Percentiles rank a stretch among this genome's conserved stretches.
Conservation (phyloP, 2,888 invertebrate genomes). For the Phortica magna region DNA sequence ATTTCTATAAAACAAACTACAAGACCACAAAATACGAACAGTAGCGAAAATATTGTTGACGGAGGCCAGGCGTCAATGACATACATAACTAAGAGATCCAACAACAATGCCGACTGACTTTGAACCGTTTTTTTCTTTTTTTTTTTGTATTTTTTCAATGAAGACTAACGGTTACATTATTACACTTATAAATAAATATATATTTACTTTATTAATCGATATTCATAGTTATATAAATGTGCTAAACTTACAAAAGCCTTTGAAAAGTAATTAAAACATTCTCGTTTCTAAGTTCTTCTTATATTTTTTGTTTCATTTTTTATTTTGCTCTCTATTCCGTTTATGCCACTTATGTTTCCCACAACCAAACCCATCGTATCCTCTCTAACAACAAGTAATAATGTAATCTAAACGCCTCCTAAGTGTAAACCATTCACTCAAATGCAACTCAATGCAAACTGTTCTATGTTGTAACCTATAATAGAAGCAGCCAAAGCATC, state of each 20-base stretch:
- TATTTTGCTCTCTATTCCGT: background rate
- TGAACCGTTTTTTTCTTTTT: too few relatives aligned
- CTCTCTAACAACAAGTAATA: background rate
- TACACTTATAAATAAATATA: slow-evolving; percentile 4
- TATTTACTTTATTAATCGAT: slow-evolving; percentile 4
- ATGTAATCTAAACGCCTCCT: slow-evolving; percentile 4
- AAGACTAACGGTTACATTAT: background rate
- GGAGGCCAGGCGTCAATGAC: background rate
- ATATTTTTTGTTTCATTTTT: background rate
- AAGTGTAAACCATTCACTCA: background rate
- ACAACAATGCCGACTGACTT: background rate
- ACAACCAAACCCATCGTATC: background rate
- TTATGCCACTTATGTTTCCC: background rate
- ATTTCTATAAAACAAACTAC: background rate
- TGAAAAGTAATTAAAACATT: slow-evolving; percentile 26
- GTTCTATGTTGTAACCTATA: background rate
- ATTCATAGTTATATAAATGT: slow-evolving; percentile 25
- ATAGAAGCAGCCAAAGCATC: background rate
- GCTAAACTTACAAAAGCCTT: slow-evolving; percentile 29
- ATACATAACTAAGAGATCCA: background rate
- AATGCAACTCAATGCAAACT: background rate
- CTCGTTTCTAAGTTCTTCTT: background rate
- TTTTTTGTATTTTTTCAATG: background rate
- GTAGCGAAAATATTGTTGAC: too few relatives aligned
- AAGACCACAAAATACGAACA: too few relatives aligned